Percentiles rank a stretch among this genome's conserved stretches.
These are phyloP conservation scores for Sarcophaga carnaria DNA, from an alignment of 2,888 invertebrate species.

Conservation along the genomic window DNA sequence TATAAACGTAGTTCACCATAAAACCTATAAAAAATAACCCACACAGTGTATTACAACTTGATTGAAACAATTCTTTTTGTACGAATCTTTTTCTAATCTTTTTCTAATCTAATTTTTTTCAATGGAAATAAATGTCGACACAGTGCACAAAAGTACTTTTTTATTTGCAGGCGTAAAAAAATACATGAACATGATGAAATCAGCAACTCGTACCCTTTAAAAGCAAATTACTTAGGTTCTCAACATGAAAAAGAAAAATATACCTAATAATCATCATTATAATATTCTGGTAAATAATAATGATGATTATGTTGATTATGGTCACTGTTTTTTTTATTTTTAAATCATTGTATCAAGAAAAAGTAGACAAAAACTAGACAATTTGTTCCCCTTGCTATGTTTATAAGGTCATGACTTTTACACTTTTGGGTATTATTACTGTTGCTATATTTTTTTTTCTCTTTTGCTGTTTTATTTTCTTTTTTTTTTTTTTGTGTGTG, in stretches of 20 bases:
- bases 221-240: too few relatives aligned
- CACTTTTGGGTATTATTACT: neutral
- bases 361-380: conserved; percentile 9
- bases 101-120: conserved; percentile 30
- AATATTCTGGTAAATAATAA: neutral
- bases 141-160: conserved; percentile 17
- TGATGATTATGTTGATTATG: conserved; percentile 35
- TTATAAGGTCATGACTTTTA: conserved; percentile 56
- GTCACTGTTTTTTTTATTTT: conserved; percentile 30
- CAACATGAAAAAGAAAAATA: conserved; percentile 1
- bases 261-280: neutral
- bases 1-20: too few relatives aligned
- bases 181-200: conserved; percentile 31
- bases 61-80: conserved; percentile 34
- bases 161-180: neutral
- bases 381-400: neutral
- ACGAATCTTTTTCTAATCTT: too few relatives aligned
- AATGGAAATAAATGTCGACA: conserved; percentile 44
- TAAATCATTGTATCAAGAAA: conserved; percentile 14
- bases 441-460: neutral
- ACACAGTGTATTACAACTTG: conserved; percentile 40
- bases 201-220: conserved; percentile 5
- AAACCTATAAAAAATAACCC: neutral
- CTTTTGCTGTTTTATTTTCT: neutral
- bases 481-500: conserved; percentile 4